Conservation (phyloP, 2,888 invertebrate species). For the Drosophila pegasa region DNA sequence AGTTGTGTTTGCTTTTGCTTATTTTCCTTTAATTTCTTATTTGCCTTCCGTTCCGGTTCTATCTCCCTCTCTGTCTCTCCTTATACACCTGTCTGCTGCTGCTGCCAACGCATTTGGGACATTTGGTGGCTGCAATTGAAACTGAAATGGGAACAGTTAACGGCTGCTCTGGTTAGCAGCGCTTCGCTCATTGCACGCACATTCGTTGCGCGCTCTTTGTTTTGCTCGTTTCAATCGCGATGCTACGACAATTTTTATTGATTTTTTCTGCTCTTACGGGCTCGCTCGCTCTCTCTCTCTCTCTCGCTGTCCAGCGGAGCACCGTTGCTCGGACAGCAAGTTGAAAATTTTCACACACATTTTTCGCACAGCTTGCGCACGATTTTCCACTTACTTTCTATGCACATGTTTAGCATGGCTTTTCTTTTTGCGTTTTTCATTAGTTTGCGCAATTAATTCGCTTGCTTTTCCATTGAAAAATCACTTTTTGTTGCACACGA, state of each 20-base stretch:
- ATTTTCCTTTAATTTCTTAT: constrained; percentile 1
- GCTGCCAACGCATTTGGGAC: constrained; percentile 69
- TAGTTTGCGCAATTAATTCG: constrained; percentile 32
- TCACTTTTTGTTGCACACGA: constrained; percentile 38
- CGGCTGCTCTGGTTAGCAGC: constrained; percentile 43
- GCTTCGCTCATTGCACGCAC: constrained; percentile 34
- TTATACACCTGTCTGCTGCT: constrained; percentile 24
- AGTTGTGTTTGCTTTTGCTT: constrained; percentile 7
- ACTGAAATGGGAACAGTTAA: constrained; percentile 43
- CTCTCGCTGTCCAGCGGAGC: constrained; percentile 47
- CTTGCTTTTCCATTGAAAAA: constrained; percentile 56
- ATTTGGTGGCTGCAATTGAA: constrained; percentile 19
- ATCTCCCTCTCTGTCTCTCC: not conserved
- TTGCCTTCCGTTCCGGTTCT: not conserved
- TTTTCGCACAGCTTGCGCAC: constrained; percentile 18
- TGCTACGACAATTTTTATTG: constrained; percentile 73
- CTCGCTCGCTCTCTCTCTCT: constrained; percentile 21
- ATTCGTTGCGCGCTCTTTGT: constrained; percentile 64
- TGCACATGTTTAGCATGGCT: constrained; percentile 49
- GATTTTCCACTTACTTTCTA: constrained; percentile 56
- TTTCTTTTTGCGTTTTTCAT: constrained; percentile 30
- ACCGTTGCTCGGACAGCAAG: constrained; percentile 24
- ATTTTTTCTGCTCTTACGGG: constrained; percentile 68
- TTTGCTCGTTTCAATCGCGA: constrained; percentile 76
- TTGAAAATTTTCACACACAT: constrained; percentile 59